These are phyloP conservation scores for Zoroaster sp. DNA, from an alignment of 53 echinoderm and acorn worm genomes.

Conservation along the genomic window DNA sequence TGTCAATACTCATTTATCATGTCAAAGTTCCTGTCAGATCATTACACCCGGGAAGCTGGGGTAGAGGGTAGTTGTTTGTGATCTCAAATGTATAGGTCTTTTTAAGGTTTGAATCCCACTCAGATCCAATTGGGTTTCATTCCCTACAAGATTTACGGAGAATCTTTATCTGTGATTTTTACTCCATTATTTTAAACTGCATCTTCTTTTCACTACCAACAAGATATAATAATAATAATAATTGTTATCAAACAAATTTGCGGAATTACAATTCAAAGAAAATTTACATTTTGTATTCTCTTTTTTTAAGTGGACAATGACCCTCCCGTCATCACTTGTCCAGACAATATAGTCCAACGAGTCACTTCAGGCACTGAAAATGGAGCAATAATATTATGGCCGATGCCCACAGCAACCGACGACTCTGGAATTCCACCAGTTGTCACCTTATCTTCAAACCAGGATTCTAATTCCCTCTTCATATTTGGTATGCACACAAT, in stretches of 20 bases:
- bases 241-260: not conserved
- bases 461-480: not conserved
- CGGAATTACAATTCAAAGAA: not conserved
- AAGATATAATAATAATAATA: not conserved
- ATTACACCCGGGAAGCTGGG: no score
- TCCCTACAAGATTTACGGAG: no score
- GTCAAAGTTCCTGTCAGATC: no score
- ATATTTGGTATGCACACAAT: slow-evolving; percentile 15
- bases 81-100: no score
- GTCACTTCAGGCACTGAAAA: slow-evolving; percentile 9
- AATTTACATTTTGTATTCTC: not conserved
- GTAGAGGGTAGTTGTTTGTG: no score
- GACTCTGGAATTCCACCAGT: not conserved
- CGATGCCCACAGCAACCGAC: slow-evolving; percentile 11
- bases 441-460: slow-evolving; percentile 8
- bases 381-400: not conserved
- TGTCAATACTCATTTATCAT: no score
- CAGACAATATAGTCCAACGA: not conserved
- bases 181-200: no score
- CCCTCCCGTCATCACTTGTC: slow-evolving; percentile 48
- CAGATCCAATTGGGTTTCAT: no score
- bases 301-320: slow-evolving; percentile 10
- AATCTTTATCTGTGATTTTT: no score
- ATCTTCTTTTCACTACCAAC: no score
- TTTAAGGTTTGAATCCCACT: no score